Base-by-base conservation (phyloP, 2,888 invertebrate species). In the Muscina levida region DNA sequence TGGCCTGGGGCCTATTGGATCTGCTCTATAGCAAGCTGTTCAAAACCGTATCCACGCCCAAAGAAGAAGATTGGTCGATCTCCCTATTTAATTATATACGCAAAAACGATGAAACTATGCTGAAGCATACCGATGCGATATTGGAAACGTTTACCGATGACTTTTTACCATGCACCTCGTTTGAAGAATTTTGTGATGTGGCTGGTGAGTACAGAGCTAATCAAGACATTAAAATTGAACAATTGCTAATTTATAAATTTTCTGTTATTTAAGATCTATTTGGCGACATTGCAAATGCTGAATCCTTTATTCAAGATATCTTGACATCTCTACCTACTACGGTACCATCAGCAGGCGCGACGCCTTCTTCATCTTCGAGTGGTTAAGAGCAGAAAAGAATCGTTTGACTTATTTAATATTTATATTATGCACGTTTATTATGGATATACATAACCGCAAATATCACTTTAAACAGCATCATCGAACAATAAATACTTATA, bases 151-250 rank as follows among this genome's bases (percentile, higher is more conserved):
- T 97, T 85, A 95, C 97, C 51, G 96, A 97, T 86, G 97, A 98
- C 90, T 92, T 97, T 86, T 92, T 98, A 85, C 96, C 97, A 10
- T 97, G 97, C 91, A 93, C 96, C 81, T 96, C 97, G 15, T 95
- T 98, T 90, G 93, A 93, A 6, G 98, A 98, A 92, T 97, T 97
- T 92, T 96, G 96, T 91, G 98, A 98, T 93, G 97, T 97, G 84
- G 93, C 95, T 85, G 97, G 97, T 91, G 80, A 79, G 86, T 83
- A 44, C 11, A 22, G 39, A 8, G n/a, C 31, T 15, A 42, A 44
- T 56, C 39, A 44, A 44, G 5, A 13, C 17, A 56, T 22, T 67
- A 39, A 17, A 15, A 65, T 31, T 26, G n/a, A 10, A 0, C 13
- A 1, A 46, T 37, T 46, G 17, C 3, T 26, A 4, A 39, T 48